Evolutionary conservation across 2,888 invertebrate genomes (phyloP).

Genomic region (Desoria tigrina): DNA sequence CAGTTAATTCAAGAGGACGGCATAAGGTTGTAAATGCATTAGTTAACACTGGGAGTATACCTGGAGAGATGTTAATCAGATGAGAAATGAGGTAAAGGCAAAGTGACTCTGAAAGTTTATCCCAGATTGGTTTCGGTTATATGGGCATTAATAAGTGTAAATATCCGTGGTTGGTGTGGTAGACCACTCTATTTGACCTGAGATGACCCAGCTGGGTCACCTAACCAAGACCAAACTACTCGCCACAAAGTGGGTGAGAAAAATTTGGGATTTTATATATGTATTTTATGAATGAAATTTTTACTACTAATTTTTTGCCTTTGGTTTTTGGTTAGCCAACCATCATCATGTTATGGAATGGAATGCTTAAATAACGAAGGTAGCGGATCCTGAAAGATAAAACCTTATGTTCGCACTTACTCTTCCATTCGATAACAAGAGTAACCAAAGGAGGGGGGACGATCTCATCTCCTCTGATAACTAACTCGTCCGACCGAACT

Average conservation of each 20-base stretch:
- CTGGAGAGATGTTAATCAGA: no score
- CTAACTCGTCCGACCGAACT: no score
- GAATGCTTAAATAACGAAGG: neutral
- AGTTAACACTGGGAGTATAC: no score
- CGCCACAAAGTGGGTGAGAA: conserved; percentile 4
- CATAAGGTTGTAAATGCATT: no score
- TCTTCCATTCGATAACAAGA: no score
- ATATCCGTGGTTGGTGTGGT: conserved; percentile 12
- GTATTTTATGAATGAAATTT: conserved; percentile 9
- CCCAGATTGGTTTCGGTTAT: conserved; percentile 4
- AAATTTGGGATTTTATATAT: neutral
- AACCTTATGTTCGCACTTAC: no score
- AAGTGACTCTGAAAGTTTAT: no score
- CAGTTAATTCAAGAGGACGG: no score
- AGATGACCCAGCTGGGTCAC: conserved; percentile 11
- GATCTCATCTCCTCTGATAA: no score
- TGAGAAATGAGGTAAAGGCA: no score
- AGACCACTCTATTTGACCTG: conserved; percentile 22
- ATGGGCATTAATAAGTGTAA: conserved; percentile 10
- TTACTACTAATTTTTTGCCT: conserved; percentile 7
- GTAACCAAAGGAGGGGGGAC: no score
- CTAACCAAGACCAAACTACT: conserved; percentile 9
- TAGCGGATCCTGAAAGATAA: no score
- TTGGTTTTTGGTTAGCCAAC: conserved; percentile 9
- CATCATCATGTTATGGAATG: neutral